phyloP scores from a whole-genome alignment of 1,140 invertebrate genomes.

The Drosophila sucinea region DNA sequence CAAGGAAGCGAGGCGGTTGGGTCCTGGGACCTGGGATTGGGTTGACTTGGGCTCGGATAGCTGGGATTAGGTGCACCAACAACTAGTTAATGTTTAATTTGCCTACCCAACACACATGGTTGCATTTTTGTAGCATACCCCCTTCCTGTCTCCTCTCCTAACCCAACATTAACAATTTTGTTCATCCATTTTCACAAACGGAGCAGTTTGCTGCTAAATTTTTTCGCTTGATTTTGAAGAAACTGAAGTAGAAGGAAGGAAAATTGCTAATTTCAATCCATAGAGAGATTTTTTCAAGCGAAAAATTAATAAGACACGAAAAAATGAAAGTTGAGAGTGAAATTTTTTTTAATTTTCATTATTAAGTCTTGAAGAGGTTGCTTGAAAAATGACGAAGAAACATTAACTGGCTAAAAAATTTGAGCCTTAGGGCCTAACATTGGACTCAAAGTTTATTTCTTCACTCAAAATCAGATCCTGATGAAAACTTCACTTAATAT shows the following conservation, averaged over 20 bases:
- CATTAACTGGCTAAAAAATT: not conserved
- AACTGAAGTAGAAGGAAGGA: not conserved
- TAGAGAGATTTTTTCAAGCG: conserved; percentile 8
- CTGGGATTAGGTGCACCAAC: conserved; percentile 45
- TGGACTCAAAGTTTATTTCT: rapidly evolving
- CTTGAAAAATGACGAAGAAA: not conserved
- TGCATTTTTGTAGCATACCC: conserved; percentile 36
- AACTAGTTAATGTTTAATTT: conserved; percentile 79
- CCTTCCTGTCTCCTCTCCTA: not conserved
- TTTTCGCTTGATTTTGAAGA: conserved; percentile 27
- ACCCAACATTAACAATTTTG: not conserved
- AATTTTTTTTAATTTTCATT: not conserved
- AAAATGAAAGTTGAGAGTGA: not conserved
- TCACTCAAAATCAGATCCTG: too few species aligned
- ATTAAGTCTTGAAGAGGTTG: not conserved
- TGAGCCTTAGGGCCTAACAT: not conserved
- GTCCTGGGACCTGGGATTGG: conserved; percentile 34
- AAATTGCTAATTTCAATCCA: conserved; percentile 16
- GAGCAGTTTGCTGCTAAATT: conserved; percentile 46
- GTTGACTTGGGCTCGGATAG: not conserved
- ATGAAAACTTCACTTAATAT: too few species aligned
- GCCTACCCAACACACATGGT: conserved; percentile 62
- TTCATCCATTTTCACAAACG: conserved; percentile 32
- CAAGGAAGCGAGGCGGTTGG: conserved; percentile 11
- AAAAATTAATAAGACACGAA: conserved; percentile 7